Base-by-base conservation (phyloP, 2,113 vertebrate genomes). In the Ammodytes dubius region DNA sequence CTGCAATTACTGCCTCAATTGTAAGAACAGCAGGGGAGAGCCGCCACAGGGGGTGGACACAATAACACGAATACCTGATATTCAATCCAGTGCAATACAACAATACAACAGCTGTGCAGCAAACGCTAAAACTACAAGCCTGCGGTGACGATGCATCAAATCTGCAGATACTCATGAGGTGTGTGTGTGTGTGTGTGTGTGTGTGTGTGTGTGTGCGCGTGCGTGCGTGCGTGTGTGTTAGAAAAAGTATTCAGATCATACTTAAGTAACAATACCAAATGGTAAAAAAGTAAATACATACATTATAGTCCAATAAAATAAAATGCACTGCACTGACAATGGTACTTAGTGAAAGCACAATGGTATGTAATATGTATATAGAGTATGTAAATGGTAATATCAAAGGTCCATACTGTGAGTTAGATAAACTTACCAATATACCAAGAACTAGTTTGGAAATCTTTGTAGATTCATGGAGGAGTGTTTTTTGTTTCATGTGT, bases 21-120 rank as follows among this genome's bases (percentile, higher is more conserved):
- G 81, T 49, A 49, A 0, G 60, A 81, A 71, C 86, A 84, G 74
- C 84, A 79, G 80, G 88, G 78, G 75, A 67, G 77, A 70, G 15
- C 15, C 47, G 70, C 70, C 42, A 17, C 53, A 13, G 74, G 79
- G 61, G 63, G 43, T 57, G 73, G 85, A 81, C 81, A 81, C 76
- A 77, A 85, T 83, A 81, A 85, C 83, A 73, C n/a, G 17, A 74
- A 85, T n/a, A 66, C 45, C 49, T 57, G 13, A 27, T 27, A 27
- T 52, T 74, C 76, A 15, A 58, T 39, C 8, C 81, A 73, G 87
- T 79, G 80, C 42, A 49, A 83, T 60, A 58, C 79, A 84, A 87
- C 82, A 86, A 85, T 60, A 58, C 79, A 40, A 72, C 86, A 79
- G 84, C 90, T 85, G 86, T 50, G 69, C 53, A 15, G 61, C 19